A percentile compares a stretch with the other conserved stretches of the same genome.
phyloP scores from a whole-genome alignment of 2,888 invertebrate genomes.

The Eubasilissa splendida region DNA sequence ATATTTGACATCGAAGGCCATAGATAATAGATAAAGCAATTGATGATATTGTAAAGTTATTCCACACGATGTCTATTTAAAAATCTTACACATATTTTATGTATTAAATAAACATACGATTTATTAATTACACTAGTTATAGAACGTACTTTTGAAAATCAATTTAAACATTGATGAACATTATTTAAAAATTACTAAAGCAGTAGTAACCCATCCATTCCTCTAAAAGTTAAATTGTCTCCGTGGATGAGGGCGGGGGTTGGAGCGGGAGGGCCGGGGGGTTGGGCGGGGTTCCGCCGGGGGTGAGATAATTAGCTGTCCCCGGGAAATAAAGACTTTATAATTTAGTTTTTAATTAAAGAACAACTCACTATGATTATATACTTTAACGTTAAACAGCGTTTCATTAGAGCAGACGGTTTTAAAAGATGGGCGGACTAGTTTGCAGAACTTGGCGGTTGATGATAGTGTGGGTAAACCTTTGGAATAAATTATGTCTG shows the following conservation, averaged over 20 bases:
- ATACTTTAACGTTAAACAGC: slow-evolving; percentile 43
- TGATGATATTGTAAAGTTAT: too few relatives aligned
- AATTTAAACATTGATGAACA: not conserved
- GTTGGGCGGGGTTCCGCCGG: not conserved
- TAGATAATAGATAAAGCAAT: too few relatives aligned
- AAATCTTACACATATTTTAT: not conserved
- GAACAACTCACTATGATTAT: slow-evolving; percentile 51
- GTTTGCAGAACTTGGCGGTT: not conserved
- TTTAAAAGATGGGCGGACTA: slow-evolving; percentile 24
- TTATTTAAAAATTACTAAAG: too few relatives aligned
- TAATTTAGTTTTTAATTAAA: slow-evolving; percentile 53
- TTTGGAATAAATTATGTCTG: too few relatives aligned
- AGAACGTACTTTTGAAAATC: too few relatives aligned
- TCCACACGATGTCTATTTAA: too few relatives aligned
- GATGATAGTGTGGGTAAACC: too few relatives aligned
- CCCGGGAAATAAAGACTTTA: slow-evolving; percentile 46
- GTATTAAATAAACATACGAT: too few relatives aligned
- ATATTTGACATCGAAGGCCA: too few relatives aligned
- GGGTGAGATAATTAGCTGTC: slow-evolving; percentile 50
- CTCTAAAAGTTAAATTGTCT: not conserved
- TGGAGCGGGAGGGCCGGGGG: not conserved
- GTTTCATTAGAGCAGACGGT: slow-evolving; percentile 42
- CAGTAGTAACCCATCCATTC: not conserved
- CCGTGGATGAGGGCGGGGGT: not conserved
- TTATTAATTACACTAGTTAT: too few relatives aligned